Conservation (phyloP, 2,797 vertebrate species). For the Macrochelys suwanniensis region DNA sequence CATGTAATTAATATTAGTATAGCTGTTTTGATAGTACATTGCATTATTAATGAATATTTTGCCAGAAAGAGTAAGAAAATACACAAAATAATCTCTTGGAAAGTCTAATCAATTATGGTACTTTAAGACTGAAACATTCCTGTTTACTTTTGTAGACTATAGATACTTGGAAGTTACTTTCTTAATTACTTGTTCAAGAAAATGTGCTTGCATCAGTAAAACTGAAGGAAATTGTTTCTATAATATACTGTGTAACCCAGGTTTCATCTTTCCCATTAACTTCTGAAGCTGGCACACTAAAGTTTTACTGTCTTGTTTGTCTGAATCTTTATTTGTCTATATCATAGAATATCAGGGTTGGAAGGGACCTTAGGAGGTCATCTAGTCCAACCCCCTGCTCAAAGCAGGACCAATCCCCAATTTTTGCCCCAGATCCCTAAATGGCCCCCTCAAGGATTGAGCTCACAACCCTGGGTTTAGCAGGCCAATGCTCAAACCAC, state of each 20-base stretch:
- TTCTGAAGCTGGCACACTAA: neutral
- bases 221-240: slow-evolving; percentile 43
- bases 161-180: slow-evolving; percentile 47
- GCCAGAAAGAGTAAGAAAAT: slow-evolving; percentile 36
- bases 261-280: slow-evolving; percentile 23
- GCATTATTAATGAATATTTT: slow-evolving; percentile 59
- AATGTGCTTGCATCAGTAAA: neutral
- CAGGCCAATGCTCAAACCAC: too few species aligned
- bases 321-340: slow-evolving; percentile 31
- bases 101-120: slow-evolving; percentile 46
- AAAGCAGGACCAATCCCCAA: too few species aligned
- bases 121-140: slow-evolving; percentile 51
- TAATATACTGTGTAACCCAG: neutral
- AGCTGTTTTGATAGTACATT: slow-evolving; percentile 60
- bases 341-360: neutral
- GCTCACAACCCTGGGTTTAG: too few species aligned
- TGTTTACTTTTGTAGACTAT: slow-evolving; percentile 33
- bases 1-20: slow-evolving; percentile 70
- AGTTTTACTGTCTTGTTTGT: slow-evolving; percentile 29
- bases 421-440: too few species aligned
- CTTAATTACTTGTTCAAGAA: slow-evolving; percentile 38
- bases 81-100: slow-evolving; percentile 40
- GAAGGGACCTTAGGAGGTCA: too few species aligned
- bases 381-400: too few species aligned
- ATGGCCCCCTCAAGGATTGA: too few species aligned